Base-by-base conservation (phyloP, 2,797 vertebrate species). In the Chromis chromis region DNA sequence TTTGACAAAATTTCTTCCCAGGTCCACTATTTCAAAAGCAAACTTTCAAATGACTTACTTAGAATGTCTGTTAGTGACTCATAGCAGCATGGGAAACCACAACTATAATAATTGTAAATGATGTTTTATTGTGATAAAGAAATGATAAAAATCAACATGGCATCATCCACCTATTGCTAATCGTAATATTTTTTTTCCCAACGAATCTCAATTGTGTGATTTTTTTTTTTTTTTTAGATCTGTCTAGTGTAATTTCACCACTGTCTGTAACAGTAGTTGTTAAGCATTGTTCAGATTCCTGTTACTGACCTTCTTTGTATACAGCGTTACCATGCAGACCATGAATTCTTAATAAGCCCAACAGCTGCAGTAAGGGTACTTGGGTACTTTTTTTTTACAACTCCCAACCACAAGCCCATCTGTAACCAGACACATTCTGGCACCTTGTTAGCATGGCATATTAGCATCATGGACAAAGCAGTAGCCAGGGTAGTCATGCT, bases 201-300 rank as follows among this genome's bases (percentile, higher is more conserved):
- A n/a, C 6, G 52, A 69, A 76, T 54, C 17, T 65, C 8, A 65
- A 28, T 24, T 39, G n/a, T 53, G n/a, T 31, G 16, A 13, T n/a
- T 31, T 6, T 8, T 7, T 31, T 8, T 31, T 2, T 63, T 74
- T 55, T 65, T 58, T 70, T 59, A 39, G 25, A 82, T 16, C 66
- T 55, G 33, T 62, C 16, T 62, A 28, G 60, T 78, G 44, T 65
- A 36, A 48, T 69, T 62, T 83, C 61, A 60, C 52, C 40, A 46
- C 70, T 42, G 31, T 82, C 71, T 85, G 85, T 85, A 88, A 85
- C 66, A 78, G 74, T 82, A 85, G 84, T 79, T 84, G 74, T 90
- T 89, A 90, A 90, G 89, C 90, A 89, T 92, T 89, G 88, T 76
- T 89, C 85, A 90, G 78, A 92, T 91, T 91, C 86, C 76, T 81